A percentile compares a stretch with the other conserved stretches of the same genome.
phyloP scores from a whole-genome alignment of 1,140 invertebrate genomes.

The Drosophila ogumai region DNA sequence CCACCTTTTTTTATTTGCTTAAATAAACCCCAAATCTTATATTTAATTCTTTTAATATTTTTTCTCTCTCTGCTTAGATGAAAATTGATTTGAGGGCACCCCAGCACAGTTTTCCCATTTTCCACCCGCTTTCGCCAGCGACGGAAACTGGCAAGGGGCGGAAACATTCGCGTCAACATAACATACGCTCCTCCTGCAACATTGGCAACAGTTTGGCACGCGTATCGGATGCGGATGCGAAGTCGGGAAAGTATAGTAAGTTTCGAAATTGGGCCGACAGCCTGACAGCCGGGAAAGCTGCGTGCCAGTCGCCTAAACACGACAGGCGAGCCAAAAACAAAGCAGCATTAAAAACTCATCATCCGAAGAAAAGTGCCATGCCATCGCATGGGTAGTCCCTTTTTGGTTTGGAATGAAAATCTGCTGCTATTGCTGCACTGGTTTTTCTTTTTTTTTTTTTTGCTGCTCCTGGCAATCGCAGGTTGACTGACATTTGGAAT shows the following conservation, averaged over 20 bases:
- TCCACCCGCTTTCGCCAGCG: not conserved
- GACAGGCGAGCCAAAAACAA: slow-evolving; percentile 44
- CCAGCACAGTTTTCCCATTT: not conserved
- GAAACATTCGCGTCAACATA: slow-evolving; percentile 57
- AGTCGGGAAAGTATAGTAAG: slow-evolving; percentile 45
- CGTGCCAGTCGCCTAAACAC: slow-evolving; percentile 64
- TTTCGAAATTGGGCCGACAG: slow-evolving; percentile 70
- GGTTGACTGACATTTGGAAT: slow-evolving; percentile 59
- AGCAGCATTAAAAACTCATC: slow-evolving; percentile 73
- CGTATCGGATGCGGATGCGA: slow-evolving; percentile 48
- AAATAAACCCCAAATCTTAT: not conserved
- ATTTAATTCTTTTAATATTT: not conserved
- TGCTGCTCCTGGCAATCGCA: slow-evolving; percentile 32
- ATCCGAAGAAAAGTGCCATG: slow-evolving; percentile 48
- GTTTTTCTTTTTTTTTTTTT: slow-evolving; percentile 4
- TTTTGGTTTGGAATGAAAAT: slow-evolving; percentile 17
- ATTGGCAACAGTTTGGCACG: slow-evolving; percentile 71
- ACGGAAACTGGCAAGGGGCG: slow-evolving; percentile 55
- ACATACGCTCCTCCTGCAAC: slow-evolving; percentile 37
- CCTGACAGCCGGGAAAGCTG: slow-evolving; percentile 64
- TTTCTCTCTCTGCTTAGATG: slow-evolving; percentile 3
- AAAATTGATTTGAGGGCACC: slow-evolving; percentile 45
- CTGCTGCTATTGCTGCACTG: slow-evolving; percentile 15
- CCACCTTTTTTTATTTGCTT: not conserved
- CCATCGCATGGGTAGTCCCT: slow-evolving; percentile 14